Evolutionary conservation across 2,888 invertebrate genomes (phyloP).

Genomic region (Capitulum mitella): DNA sequence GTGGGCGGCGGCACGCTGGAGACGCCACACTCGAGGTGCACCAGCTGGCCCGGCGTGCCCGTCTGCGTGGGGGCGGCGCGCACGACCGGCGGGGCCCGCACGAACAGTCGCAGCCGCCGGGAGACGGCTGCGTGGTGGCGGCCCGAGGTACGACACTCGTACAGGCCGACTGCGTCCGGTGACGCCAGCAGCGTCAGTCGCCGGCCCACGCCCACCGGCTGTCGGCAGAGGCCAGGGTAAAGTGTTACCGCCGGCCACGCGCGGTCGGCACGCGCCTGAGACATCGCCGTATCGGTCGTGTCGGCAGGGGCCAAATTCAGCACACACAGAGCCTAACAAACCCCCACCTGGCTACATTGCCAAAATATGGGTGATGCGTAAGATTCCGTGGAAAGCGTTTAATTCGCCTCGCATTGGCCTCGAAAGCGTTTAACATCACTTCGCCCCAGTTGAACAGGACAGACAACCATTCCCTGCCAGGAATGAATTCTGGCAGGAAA

Average conservation of each 20-base stretch:
- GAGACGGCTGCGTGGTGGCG: background rate
- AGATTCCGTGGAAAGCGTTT: too few relatives aligned
- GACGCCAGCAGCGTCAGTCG: background rate
- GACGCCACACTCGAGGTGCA: slow-evolving; percentile 78
- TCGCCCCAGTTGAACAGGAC: too few relatives aligned
- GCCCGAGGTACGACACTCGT: background rate
- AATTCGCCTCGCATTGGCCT: too few relatives aligned
- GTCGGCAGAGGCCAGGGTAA: background rate
- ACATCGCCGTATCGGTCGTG: background rate
- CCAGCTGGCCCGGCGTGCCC: slow-evolving; percentile 68
- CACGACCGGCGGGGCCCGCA: slow-evolving; percentile 60
- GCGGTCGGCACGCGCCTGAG: background rate
- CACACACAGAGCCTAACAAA: background rate
- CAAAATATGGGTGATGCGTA: too few relatives aligned
- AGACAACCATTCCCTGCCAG: too few relatives aligned
- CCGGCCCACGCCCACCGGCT: background rate
- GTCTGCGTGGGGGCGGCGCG: slow-evolving; percentile 75
- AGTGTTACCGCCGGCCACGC: background rate
- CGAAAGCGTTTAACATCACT: too few relatives aligned
- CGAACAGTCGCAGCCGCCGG: background rate
- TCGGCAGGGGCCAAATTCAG: background rate
- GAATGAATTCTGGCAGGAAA: too few relatives aligned
- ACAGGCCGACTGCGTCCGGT: background rate
- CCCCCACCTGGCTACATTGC: too few relatives aligned
- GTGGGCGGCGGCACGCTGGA: slow-evolving; percentile 84